phyloP scores from a whole-genome alignment of 2,797 vertebrate genomes.

The Passerculus sandwichensis region DNA sequence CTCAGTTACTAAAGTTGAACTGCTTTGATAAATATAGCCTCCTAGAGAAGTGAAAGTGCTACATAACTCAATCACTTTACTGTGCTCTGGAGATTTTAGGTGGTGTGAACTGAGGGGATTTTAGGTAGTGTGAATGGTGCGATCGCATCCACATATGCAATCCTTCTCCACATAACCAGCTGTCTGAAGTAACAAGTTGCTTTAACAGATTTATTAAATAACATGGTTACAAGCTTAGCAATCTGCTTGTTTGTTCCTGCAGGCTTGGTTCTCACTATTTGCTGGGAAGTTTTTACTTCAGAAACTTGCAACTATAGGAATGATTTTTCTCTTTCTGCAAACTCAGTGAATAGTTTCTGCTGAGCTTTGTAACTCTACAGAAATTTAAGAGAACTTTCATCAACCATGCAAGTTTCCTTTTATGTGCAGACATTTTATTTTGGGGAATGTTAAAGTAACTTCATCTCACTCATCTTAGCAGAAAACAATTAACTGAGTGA shows the following conservation, averaged over 20 bases:
- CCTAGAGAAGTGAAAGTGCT: not conserved
- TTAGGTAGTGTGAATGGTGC: not conserved
- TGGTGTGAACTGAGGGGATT: not conserved
- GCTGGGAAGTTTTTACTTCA: not conserved
- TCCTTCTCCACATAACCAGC: not conserved
- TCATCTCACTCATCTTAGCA: not conserved
- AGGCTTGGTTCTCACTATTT: not conserved
- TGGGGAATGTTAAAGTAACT: not conserved
- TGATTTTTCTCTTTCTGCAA: not conserved
- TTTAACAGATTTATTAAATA: not conserved
- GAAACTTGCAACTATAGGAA: not conserved
- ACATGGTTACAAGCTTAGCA: not conserved
- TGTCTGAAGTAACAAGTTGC: not conserved
- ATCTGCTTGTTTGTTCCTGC: not conserved
- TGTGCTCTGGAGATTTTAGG: not conserved
- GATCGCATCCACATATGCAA: not conserved
- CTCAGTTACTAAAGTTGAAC: not conserved
- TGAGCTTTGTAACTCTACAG: not conserved
- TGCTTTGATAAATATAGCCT: not conserved
- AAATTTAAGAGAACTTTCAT: conserved; percentile 9
- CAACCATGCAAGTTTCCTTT: not conserved
- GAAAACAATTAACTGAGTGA: not conserved
- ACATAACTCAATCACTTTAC: not conserved
- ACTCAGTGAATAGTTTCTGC: not conserved
- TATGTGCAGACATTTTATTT: not conserved